phyloP scores from a whole-genome alignment of 2,113 vertebrate genomes.

The Ibidorhyncha struthersii region DNA sequence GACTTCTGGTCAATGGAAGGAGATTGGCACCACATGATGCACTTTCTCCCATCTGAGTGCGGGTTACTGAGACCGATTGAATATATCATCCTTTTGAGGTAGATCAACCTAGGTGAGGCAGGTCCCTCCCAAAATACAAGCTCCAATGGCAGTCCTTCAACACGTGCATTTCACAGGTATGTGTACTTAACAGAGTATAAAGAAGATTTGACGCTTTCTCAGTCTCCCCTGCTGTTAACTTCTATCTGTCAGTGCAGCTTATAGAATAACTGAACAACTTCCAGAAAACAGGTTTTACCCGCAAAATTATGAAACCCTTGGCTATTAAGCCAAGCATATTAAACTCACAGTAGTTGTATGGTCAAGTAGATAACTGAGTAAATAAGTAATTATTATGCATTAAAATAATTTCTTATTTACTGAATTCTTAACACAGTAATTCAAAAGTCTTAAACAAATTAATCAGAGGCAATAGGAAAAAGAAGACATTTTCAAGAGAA shows the following conservation, averaged over 20 bases:
- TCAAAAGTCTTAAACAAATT: not conserved
- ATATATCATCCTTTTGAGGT: not conserved
- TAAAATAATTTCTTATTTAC: not conserved
- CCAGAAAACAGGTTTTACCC: not conserved
- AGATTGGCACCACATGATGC: not conserved
- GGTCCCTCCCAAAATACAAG: not conserved
- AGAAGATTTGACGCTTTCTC: not conserved
- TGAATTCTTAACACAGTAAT: not conserved
- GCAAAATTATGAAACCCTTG: not conserved
- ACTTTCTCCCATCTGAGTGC: not conserved
- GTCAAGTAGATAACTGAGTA: not conserved
- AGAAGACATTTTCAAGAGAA: not conserved
- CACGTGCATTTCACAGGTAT: not conserved
- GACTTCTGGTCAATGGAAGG: not conserved
- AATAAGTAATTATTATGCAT: not conserved
- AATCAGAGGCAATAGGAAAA: not conserved
- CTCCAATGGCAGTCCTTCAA: not conserved
- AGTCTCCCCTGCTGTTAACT: not conserved
- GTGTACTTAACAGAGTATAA: not conserved
- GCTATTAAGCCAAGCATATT: not conserved
- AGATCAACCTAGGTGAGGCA: not conserved
- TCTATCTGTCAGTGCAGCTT: not conserved
- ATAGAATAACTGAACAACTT: not conserved
- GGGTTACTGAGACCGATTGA: not conserved
- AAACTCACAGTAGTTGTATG: not conserved